Base-by-base conservation (phyloP, 2,888 invertebrate species). In the Fragum fragum region DNA sequence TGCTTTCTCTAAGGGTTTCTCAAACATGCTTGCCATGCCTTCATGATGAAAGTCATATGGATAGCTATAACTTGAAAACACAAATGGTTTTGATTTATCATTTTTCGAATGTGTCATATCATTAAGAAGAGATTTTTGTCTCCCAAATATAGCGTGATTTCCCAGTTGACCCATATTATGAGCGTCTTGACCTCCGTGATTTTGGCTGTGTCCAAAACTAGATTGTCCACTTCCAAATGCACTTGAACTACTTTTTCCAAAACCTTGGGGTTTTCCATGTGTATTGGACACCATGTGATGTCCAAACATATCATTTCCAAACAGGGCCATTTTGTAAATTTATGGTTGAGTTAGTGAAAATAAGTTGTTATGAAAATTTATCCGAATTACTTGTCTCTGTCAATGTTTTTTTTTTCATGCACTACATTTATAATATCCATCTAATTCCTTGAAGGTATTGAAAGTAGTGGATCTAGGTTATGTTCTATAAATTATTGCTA, bases 251-350 rank as follows among this genome's bases (percentile, higher is more conserved):
- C 71, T n/a, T 18, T 55, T 42, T 0, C 77, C 77, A 63, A 77
- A 77, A 39, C 68, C 76, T 36, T 28, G 29, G 29, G 28, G 21
- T 16, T 70, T 7, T 26, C 39, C 29, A 39, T 68, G 61, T 42
- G 29, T 66, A 39, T 52, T 73, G 29, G 61, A 26, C 28, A 73
- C 70, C 72, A 82, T 26, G 55, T 82, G 66, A 52, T 83, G 83
- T 14, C 85, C 85, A 69, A 82, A 85, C 80, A 82, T 85, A 57
- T 75, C 75, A 70, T 85, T 85, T 5, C 85, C 85, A 42, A 85
- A 57, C 57, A 75, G 76, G 0, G 80, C 80, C 80, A 80, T 80
- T 2, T 28, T 79, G 36, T 26, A 18, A 14, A 32, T 23, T 36
- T 55, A 3, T 3, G 32, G 32, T 6, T 36, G 32, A 39, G 7